Evolutionary conservation across 92 coral and sea anemone genomes (phyloP).

Genomic region (Meandrina meandrites): DNA sequence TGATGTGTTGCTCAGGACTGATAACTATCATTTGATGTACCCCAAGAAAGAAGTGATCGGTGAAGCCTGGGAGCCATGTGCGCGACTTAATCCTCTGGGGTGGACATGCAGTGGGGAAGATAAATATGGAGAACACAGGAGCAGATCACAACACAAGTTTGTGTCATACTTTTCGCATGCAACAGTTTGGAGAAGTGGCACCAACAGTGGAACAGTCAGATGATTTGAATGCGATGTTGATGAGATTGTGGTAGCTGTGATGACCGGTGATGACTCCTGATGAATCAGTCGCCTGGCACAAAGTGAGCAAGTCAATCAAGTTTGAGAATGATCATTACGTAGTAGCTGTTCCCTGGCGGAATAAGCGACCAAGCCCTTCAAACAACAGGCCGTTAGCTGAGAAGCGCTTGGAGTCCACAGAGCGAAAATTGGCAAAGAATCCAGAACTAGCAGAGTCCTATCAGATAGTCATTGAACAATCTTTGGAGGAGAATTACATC

Average conservation of each 20-base stretch:
- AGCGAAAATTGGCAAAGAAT: slow-evolving; percentile 21
- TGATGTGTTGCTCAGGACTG: no score
- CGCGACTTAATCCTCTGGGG: neutral
- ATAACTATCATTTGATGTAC: no score
- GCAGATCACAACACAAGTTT: neutral
- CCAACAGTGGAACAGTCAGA: no score
- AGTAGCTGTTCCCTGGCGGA: slow-evolving; percentile 62
- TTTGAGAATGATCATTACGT: slow-evolving; percentile 38
- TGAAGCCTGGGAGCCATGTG: no score
- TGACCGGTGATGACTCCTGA: slow-evolving; percentile 56
- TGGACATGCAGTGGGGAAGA: neutral
- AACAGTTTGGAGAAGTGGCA: no score
- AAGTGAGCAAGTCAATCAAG: slow-evolving; percentile 43
- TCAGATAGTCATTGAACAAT: slow-evolving; percentile 19
- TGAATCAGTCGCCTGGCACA: slow-evolving; percentile 42
- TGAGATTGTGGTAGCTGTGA: slow-evolving; percentile 65
- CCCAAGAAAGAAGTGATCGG: no score
- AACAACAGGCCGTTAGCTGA: slow-evolving; percentile 39
- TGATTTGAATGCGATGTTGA: slow-evolving; percentile 42
- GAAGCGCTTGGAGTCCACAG: slow-evolving; percentile 21
- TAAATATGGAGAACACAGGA: no score
- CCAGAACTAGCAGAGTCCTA: slow-evolving; percentile 15
- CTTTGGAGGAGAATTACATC: slow-evolving; percentile 31
- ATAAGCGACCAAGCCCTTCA: slow-evolving; percentile 52
- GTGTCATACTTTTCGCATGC: no score